Base-by-base conservation (phyloP, 2,888 invertebrate species). In the Eueremaeus valkanovi region DNA sequence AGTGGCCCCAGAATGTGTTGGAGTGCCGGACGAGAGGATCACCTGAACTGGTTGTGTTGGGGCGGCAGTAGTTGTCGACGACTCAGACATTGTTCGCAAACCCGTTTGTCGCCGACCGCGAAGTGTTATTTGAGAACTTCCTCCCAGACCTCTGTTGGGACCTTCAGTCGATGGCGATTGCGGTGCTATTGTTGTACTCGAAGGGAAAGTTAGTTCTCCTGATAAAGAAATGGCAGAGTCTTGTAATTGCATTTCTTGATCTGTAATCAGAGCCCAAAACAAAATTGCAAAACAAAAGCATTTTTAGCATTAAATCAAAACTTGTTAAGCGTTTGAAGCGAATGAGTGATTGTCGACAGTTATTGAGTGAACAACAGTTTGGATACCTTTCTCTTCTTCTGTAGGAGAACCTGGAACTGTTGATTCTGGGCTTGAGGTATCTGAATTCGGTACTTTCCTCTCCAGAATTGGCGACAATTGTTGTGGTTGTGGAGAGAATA, bases 401-500 rank as follows among this genome's bases (percentile, higher is more conserved):
- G 45, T 1, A 0, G 45, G 45, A 0, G 70, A 45, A 18, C 45
- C 70, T 11, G 70, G 24, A 11, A n/a, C 16, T 11, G 73, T 58
- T 36, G 73, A 73, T 13, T 58, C 33, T n/a, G 72, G 72, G 6
- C 72, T 72, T 9, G 45, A 6, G 36, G 36, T 75, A 24, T 72
- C 75, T 40, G 36, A 51, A 42, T 24, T 42, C 16, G 31, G n/a
- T 8, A 55, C 29, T 24, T 75, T 75, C 27, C 45, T 51, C 72
- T 75, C 75, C 29, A 75, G 55, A n/a, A 75, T 75, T 16, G 75
- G 75, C 18, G 72, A 72, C 3, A 75, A 29, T 63, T 75, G 75
- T 49, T 70, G 75, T 24, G 33, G 27, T 70, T 42, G 70, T 31
- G 40, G 55, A 27, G 36, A 29, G 61, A 75, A 75, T 18, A 91